Evolutionary conservation across 2,888 invertebrate species (phyloP).

Genomic region (Laothoe populi): DNA sequence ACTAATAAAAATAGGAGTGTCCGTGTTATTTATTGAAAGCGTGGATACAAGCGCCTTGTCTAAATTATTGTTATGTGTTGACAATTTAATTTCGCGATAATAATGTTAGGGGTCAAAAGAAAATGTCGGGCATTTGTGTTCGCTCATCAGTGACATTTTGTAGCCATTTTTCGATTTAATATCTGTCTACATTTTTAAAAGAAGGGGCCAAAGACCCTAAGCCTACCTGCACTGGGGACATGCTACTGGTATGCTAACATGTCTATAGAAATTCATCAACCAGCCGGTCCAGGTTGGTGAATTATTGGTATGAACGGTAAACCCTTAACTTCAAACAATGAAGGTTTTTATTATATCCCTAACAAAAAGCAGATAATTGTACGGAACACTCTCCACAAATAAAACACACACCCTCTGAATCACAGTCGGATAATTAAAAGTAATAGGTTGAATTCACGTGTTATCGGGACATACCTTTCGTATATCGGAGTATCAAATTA

Average conservation of each 20-base stretch:
- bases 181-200: too few relatives aligned
- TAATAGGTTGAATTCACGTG: conserved; percentile 17
- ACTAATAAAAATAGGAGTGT: conserved; percentile 39
- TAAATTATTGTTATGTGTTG: conserved; percentile 23
- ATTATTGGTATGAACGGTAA: too few relatives aligned
- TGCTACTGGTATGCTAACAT: too few relatives aligned
- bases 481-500: conserved; percentile 18
- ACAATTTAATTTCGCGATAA: conserved; percentile 18
- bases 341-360: too few relatives aligned
- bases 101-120: background rate
- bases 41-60: conserved; percentile 12
- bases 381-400: background rate
- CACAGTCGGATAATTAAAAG: conserved; percentile 19
- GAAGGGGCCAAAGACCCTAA: too few relatives aligned
- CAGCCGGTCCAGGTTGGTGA: too few relatives aligned
- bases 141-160: too few relatives aligned
- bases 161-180: too few relatives aligned
- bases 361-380: too few relatives aligned
- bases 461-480: conserved; percentile 17
- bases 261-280: too few relatives aligned
- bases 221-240: too few relatives aligned
- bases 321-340: too few relatives aligned
- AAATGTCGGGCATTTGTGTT: background rate
- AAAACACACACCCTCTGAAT: background rate
- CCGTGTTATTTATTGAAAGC: conserved; percentile 41